Evolutionary conservation across 2,113 vertebrate genomes (phyloP).

Genomic region (Pteronura brasiliensis): DNA sequence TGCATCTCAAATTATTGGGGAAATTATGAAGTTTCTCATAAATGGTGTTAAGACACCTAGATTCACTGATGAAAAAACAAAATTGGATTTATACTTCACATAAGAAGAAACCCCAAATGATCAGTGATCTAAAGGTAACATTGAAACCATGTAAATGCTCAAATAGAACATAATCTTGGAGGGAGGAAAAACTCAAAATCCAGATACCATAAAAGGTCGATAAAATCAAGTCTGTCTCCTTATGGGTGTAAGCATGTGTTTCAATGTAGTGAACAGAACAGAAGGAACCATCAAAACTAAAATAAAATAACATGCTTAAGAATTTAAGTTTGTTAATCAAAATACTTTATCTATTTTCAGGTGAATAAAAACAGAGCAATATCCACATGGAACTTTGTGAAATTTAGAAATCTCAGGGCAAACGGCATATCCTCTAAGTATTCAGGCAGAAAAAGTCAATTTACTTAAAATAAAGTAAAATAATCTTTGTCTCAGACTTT

Average conservation of each 20-base stretch:
- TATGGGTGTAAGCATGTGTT: background rate
- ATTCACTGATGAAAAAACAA: background rate
- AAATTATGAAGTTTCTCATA: background rate
- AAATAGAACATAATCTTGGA: background rate
- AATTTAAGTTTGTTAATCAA: background rate
- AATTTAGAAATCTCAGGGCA: slow-evolving; percentile 8
- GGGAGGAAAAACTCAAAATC: background rate
- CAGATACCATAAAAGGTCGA: background rate
- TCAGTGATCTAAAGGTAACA: background rate
- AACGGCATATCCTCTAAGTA: background rate
- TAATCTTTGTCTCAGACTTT: background rate
- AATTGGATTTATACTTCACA: background rate
- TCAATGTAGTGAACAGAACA: background rate
- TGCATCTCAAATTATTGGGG: background rate
- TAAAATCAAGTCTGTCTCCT: background rate
- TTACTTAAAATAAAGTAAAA: slow-evolving; percentile 39
- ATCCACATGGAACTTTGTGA: background rate
- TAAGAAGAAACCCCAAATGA: background rate
- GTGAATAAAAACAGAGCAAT: background rate
- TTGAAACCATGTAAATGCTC: background rate
- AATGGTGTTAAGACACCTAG: background rate
- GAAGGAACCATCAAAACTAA: background rate
- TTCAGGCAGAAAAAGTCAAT: background rate
- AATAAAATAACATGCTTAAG: background rate
- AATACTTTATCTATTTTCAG: background rate